phyloP scores from a whole-genome alignment of 2,888 invertebrate genomes.

The Xestia ashworthii region DNA sequence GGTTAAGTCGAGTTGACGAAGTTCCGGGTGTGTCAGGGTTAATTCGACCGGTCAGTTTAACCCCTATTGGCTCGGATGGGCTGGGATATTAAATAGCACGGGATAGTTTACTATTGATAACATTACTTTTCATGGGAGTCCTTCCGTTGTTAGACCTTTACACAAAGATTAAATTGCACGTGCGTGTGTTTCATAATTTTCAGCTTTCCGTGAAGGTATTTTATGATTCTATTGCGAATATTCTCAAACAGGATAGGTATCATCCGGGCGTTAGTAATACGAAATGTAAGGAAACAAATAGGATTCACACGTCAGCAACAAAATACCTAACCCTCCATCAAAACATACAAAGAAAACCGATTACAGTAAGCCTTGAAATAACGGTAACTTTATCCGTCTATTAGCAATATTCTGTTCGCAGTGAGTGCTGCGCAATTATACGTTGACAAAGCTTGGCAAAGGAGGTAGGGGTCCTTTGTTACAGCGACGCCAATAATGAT shows the following conservation, averaged over 20 bases:
- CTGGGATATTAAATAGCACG: slow-evolving; percentile 66
- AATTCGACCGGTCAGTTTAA: slow-evolving; percentile 75
- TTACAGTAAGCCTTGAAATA: slow-evolving; percentile 63
- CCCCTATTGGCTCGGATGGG: slow-evolving; percentile 72
- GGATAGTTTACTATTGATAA: slow-evolving; percentile 60
- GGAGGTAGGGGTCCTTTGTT: slow-evolving; percentile 79
- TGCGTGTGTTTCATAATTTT: slow-evolving; percentile 16
- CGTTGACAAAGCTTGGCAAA: slow-evolving; percentile 78
- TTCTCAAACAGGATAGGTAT: slow-evolving; percentile 25
- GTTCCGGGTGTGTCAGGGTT: slow-evolving; percentile 75
- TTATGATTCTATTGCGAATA: slow-evolving; percentile 7
- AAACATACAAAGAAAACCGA: slow-evolving; percentile 62
- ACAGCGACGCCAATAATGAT: slow-evolving; percentile 81
- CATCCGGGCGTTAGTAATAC: slow-evolving; percentile 31
- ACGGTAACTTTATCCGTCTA: slow-evolving; percentile 66
- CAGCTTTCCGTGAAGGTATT: slow-evolving; percentile 12
- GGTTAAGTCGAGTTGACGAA: slow-evolving; percentile 78
- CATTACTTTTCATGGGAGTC: slow-evolving; percentile 59
- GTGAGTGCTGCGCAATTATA: slow-evolving; percentile 78
- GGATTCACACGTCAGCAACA: slow-evolving; percentile 30
- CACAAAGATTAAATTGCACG: slow-evolving; percentile 37
- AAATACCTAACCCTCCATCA: slow-evolving; percentile 28
- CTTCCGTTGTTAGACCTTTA: slow-evolving; percentile 47
- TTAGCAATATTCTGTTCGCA: slow-evolving; percentile 65
- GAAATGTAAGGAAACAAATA: slow-evolving; percentile 39